A percentile compares a stretch with the other conserved stretches of the same genome.
Conservation (phyloP, 1,140 invertebrate species). For the Uloborus diversus region DNA sequence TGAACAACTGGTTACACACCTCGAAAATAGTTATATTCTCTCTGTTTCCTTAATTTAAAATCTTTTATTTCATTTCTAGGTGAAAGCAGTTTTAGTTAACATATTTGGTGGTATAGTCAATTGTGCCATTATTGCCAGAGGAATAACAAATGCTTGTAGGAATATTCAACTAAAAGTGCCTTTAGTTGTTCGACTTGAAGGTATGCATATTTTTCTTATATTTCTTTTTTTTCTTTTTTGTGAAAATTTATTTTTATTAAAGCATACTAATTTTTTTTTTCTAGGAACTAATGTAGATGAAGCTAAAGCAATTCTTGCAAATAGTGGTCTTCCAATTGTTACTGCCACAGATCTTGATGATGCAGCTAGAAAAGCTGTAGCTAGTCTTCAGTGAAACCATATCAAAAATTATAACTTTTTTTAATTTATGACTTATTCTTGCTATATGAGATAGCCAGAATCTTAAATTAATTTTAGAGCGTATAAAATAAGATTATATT, state of each 20-base stretch:
- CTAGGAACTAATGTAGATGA: conserved; percentile 77
- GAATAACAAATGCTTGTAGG: conserved; percentile 88
- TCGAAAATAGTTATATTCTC: too few species aligned
- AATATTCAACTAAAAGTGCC: conserved; percentile 84
- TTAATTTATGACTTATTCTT: too few species aligned
- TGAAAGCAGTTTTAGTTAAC: conserved; percentile 96
- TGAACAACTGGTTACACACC: too few species aligned
- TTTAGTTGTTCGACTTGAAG: conserved; percentile 92
- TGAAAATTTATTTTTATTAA: not conserved
- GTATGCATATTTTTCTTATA: conserved; percentile 67
- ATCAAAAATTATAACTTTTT: not conserved
- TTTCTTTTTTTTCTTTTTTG: not conserved
- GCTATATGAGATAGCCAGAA: too few species aligned
- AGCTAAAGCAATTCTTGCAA: conserved; percentile 76
- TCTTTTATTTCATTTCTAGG: conserved; percentile 67
- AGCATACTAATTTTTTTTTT: conserved; percentile 35
- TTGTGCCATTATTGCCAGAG: conserved; percentile 95
- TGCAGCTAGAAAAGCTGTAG: conserved; percentile 88
- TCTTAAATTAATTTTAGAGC: too few species aligned
- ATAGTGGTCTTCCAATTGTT: conserved; percentile 83
- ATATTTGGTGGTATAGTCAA: conserved; percentile 99
- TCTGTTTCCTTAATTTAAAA: too few species aligned
- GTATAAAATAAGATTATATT: too few species aligned
- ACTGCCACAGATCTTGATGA: conserved; percentile 88
- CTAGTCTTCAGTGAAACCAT: conserved; percentile 60